phyloP scores from a whole-genome alignment of 1,140 invertebrate species.

The Triops longicaudatus region DNA sequence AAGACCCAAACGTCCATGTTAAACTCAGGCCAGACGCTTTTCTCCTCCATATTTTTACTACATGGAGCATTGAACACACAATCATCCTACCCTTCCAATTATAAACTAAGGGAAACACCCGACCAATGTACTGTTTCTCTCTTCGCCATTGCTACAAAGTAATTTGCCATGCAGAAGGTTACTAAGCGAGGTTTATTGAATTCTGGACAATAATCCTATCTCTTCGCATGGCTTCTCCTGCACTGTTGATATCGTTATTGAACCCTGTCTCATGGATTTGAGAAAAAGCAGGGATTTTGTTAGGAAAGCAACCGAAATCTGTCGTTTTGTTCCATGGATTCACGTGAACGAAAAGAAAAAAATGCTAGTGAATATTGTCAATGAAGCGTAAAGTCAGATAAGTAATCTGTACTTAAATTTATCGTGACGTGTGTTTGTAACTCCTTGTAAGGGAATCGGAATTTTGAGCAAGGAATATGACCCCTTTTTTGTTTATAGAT shows the following conservation, averaged over 20 bases:
- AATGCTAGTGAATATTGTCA: too few species aligned
- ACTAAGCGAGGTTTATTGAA: conserved; percentile 2
- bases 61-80: neutral
- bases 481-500: too few species aligned
- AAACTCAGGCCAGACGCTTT: too few species aligned
- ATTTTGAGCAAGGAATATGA: too few species aligned
- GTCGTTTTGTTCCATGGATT: neutral
- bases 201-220: conserved; percentile 8
- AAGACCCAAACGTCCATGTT: too few species aligned
- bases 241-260: conserved; percentile 6
- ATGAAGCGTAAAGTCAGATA: too few species aligned
- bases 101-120: neutral
- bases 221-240: neutral
- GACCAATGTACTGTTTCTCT: neutral
- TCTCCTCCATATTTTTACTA: too few species aligned
- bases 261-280: neutral
- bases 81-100: neutral
- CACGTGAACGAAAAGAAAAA: neutral
- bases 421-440: too few species aligned
- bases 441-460: too few species aligned
- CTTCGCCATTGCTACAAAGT: neutral
- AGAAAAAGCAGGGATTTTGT: neutral
- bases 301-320: neutral
- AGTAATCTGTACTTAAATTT: too few species aligned
- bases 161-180: neutral